Evolutionary conservation across 1,140 invertebrate species (phyloP).

Genomic region (Diorhabda elongata): DNA sequence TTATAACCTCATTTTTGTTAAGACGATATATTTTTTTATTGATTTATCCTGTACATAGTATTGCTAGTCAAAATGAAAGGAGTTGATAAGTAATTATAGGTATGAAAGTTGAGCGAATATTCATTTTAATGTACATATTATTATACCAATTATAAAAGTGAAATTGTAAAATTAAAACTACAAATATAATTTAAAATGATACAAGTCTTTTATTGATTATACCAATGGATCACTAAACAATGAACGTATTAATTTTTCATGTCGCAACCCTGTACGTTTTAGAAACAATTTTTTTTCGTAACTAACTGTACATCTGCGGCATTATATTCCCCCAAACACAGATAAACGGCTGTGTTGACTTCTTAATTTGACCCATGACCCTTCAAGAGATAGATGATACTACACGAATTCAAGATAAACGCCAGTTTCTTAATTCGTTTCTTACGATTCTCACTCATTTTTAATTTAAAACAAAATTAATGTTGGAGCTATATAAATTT

Average conservation of each 20-base stretch:
- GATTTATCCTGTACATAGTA: not conserved
- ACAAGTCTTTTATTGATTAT: too few relatives aligned
- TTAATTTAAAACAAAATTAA: too few relatives aligned
- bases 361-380: slow-evolving; percentile 14
- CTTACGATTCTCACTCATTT: not conserved
- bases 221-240: too few relatives aligned
- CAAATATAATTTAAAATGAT: too few relatives aligned
- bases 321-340: not conserved
- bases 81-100: not conserved
- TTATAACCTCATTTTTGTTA: not conserved
- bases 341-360: slow-evolving; percentile 5
- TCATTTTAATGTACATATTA: too few relatives aligned
- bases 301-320: too few relatives aligned
- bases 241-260: too few relatives aligned
- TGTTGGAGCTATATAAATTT: not conserved
- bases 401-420: not conserved
- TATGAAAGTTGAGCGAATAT: not conserved
- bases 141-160: too few relatives aligned
- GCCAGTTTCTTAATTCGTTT: not conserved
- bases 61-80: not conserved
- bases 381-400: slow-evolving; percentile 7
- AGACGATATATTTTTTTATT: not conserved
- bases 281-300: too few relatives aligned
- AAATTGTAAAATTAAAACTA: too few relatives aligned
- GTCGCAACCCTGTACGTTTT: too few relatives aligned